Conservation (phyloP, 2,888 invertebrate species). For the Rotaria macrura region DNA sequence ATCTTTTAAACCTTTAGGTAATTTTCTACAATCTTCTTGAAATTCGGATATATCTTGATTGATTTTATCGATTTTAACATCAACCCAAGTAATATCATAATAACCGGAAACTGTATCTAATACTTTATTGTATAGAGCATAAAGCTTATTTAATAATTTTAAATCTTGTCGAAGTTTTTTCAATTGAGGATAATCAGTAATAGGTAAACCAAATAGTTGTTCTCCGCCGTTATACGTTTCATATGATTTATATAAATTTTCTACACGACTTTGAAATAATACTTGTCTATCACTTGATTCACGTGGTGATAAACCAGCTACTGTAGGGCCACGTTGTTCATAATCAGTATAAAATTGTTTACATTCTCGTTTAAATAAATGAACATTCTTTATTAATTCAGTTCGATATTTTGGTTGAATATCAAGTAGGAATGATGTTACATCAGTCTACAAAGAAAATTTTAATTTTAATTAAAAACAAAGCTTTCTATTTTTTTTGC, state of each 20-base stretch:
- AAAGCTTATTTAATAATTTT: constrained; percentile 66
- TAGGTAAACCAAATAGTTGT: constrained; percentile 79
- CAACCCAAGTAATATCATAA: constrained; percentile 90
- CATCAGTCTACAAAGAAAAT: constrained; percentile 54
- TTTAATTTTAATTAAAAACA: too few species aligned
- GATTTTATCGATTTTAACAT: constrained; percentile 88
- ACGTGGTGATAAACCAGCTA: constrained; percentile 73
- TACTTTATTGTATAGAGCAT: constrained; percentile 87
- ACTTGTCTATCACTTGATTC: constrained; percentile 85
- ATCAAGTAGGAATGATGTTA: constrained; percentile 67
- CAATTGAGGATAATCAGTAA: constrained; percentile 81
- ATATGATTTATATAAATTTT: constrained; percentile 83
- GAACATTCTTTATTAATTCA: constrained; percentile 68
- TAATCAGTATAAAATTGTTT: constrained; percentile 50
- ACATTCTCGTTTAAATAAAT: constrained; percentile 65
- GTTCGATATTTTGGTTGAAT: constrained; percentile 80
- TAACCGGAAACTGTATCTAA: constrained; percentile 89
- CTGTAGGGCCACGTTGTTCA: constrained; percentile 69
- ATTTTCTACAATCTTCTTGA: constrained; percentile 76
- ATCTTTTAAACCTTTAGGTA: constrained; percentile 77
- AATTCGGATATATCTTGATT: constrained; percentile 93
- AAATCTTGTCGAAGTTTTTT: constrained; percentile 60
- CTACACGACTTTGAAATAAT: constrained; percentile 64
- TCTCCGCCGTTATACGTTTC: constrained; percentile 87
- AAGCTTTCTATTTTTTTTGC: not conserved